Base-by-base conservation (phyloP, 37 sponge, comb jelly and placozoan genomes). In the Bolinopsis microptera region DNA sequence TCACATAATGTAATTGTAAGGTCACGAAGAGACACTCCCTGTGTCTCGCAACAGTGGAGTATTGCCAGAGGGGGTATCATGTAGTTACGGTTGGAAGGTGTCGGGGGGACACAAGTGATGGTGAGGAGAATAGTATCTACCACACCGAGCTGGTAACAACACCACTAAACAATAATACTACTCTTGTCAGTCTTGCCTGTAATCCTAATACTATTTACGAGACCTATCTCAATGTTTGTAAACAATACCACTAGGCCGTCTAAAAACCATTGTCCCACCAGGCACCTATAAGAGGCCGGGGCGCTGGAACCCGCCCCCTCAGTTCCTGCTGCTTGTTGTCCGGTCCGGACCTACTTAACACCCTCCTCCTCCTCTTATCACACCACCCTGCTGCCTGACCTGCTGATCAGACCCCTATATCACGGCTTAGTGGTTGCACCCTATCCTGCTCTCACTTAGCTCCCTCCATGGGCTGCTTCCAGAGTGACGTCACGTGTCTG, bases 191-290 rank as follows among this genome's bases (percentile, higher is more conserved):
- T 48, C 61, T 48, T 48, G 61, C 61, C 61, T 48, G 61, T 48
- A 48, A 48, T 70, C 74, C 25, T 70, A 70, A 70, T 70, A 70
- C 74, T 70, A 70, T 70, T 70, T 70, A 26, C 3, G 21, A 26
- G 28, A 70, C 61, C 61, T 13, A 48, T 48, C 61, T 48, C 61
- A 48, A 48, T 48, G 61, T 48, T 22, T 70, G 74, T 70, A 70
- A 70, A 70, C 74, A 70, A 70, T 70, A 70, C 74, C 74, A 70
- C 74, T 70, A 70, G 74, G 74, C 74, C 25, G 74, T 70, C 74
- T 70, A 70, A 70, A 70, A 70, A 70, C 74, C 74, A 70, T 70
- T 70, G 74, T 70, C 26, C 74, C 74, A 48, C 13, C 61, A 26
- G 74, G 24, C 26, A 28, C 74, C 74, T 70, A 70, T 70, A 70